Base-by-base conservation (phyloP, 2,888 invertebrate species). In the Chromoteleia sp. region DNA sequence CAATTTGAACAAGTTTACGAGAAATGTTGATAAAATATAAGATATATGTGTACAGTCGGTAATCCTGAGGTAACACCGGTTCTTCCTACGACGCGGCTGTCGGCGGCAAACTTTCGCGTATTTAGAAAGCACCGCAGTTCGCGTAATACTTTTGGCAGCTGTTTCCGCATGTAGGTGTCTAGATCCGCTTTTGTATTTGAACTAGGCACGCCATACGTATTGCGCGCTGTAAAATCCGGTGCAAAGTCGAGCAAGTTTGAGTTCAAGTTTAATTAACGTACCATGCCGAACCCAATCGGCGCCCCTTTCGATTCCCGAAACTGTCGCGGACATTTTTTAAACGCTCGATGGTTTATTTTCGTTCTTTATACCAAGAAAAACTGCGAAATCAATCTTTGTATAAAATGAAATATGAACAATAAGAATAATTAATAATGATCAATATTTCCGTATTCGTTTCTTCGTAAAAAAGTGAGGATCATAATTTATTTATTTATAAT, bases 241-340 rank as follows among this genome's bases (percentile, higher is more conserved):
- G 58, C 70, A 83, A 83, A 89, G 87, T 86, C 87, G 52, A 70
- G 54, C 70, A 70, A 77, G 61, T 77, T 77, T 70, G 70, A 88
- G 86, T 88, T 89, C 86, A 87, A 89, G 87, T 90, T 90, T 89
- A 89, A 90, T 90, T 89, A 89, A 89, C 86, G 88, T 89, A 87
- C 87, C 88, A 87, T 86, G 81, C 87, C 85, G 89, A 85, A 89
- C 87, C 82, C 78, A 85, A 83, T 83, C 81, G 83, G 79, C 75
- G 77, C 59, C 39, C 25, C 33, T 8, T 59, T 59, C 71, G 71
- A 71, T 71, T 50, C 10, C 7, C 2, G 17, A 39, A 48, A 70
- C 39, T 67, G 30, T 29, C 4, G 7, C 14, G 10, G 15, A 52
- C 15, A 25, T 41, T 59, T 41, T 14, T 41, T 14, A 12, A 39